phyloP scores from a whole-genome alignment of 2,888 invertebrate species.

The Aporophyla nigra region DNA sequence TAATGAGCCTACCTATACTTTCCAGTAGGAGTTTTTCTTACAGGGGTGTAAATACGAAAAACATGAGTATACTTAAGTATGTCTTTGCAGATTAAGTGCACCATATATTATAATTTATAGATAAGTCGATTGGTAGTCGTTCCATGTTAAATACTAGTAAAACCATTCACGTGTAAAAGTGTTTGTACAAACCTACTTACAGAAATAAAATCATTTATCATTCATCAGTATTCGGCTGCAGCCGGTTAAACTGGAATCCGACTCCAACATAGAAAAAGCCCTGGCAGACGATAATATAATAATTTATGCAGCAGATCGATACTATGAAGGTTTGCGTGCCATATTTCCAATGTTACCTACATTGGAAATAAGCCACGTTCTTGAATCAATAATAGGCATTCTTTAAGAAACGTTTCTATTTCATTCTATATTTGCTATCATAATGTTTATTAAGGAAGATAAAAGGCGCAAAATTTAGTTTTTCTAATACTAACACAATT shows the following conservation, averaged over 20 bases:
- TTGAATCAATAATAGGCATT: not conserved
- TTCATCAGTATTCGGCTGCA: too few relatives aligned
- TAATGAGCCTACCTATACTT: not conserved
- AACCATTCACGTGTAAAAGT: too few relatives aligned
- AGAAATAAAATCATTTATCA: too few relatives aligned
- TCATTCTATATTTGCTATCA: not conserved
- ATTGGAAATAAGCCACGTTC: not conserved
- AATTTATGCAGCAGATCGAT: constrained; percentile 9
- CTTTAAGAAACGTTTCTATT: not conserved
- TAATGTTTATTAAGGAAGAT: not conserved
- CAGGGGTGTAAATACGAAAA: not conserved
- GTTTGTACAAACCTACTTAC: too few relatives aligned
- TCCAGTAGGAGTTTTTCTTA: not conserved
- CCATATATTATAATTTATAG: not conserved
- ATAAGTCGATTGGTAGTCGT: too few relatives aligned
- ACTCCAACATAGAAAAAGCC: too few relatives aligned
- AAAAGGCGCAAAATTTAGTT: not conserved
- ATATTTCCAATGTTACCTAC: too few relatives aligned
- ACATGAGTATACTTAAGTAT: not conserved
- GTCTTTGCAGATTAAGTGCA: not conserved
- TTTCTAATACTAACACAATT: not conserved
- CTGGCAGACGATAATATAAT: not conserved
- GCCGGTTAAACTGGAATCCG: too few relatives aligned
- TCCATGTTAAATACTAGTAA: too few relatives aligned
- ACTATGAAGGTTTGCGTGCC: not conserved